Conservation (phyloP, 2,797 vertebrate species). For the Amniataba percoides region DNA sequence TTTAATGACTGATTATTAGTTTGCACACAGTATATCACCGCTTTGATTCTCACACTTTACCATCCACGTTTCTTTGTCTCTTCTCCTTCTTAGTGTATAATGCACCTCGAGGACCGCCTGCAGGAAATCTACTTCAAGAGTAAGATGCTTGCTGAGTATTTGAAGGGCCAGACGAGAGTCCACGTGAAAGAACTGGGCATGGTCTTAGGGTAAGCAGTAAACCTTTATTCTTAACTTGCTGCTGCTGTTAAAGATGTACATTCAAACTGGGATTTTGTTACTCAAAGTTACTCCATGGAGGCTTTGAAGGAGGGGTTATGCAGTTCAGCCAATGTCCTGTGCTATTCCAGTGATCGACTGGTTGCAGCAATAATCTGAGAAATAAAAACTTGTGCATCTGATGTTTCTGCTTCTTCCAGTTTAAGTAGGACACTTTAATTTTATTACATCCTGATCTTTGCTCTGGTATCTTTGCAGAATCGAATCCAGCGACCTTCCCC, state of each 20-base stretch:
- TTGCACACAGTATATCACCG: background rate
- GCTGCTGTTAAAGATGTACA: background rate
- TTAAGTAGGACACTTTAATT: background rate
- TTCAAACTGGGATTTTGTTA: background rate
- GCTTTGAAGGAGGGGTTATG: background rate
- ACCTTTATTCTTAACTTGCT: background rate
- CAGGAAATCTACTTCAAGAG: conserved; percentile 99
- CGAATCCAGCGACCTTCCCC: conserved; percentile 97
- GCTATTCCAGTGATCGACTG: background rate
- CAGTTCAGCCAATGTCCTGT: no score
- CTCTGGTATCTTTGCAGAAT: conserved; percentile 86
- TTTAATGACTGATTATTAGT: background rate
- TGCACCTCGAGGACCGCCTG: conserved; percentile 97
- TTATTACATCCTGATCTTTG: conserved; percentile 3
- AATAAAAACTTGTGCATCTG: background rate
- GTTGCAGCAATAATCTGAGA: background rate
- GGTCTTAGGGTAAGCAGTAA: conserved; percentile 92
- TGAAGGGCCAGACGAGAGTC: conserved; percentile 97
- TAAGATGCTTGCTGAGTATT: conserved; percentile 97
- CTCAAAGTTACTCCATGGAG: background rate
- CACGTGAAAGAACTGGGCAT: conserved; percentile 97
- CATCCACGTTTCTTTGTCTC: background rate
- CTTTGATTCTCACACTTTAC: background rate
- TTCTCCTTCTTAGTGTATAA: conserved; percentile 89
- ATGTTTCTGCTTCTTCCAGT: background rate